Base-by-base conservation (phyloP, 1,140 invertebrate genomes). In the Aphis gossypii region DNA sequence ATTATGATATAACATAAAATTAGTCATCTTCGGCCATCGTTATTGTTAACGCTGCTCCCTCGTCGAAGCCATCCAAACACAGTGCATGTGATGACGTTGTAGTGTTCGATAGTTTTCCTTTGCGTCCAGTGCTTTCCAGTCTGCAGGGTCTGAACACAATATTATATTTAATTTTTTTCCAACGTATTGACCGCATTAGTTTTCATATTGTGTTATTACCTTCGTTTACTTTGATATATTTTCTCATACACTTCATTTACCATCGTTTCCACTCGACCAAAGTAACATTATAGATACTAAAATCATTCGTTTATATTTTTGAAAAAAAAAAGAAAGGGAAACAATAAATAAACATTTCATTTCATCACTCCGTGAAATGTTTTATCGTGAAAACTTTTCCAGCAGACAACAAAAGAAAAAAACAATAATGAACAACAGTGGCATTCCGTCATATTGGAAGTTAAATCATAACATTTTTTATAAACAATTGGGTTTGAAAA, bases 401-500 rank as follows among this genome's bases (percentile, higher is more conserved):
- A 86, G 46, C 83, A 44, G 23, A 44, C 38, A 84, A 44, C 41
- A 9, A 20, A 20, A 82, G 18, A 83, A 68, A 86, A 44, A 86
- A 86, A 84, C 38, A 25, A 84, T 41, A 84, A 84, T 41, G 21
- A 84, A 84, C 41, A 11, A 41, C 38, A 25, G 3, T 84, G 21
- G 35, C 41, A 23, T 84, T 84, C 20, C 83, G 2, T 84, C 38
- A 44, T 84, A 25, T 44, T 84, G 2, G 11, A 84, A 86, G 11
- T 86, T 44, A 86, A 86, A 86, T 46, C 20, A 46, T 44, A 86
- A 41, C 35, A 84, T 84, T 84, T 84, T 84, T 84, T 38, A 84
- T 84, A 41, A 44, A 84, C 35, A 84, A 84, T 44, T 68, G 60
- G 60, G 30, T 68, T 68, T 68, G 60, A 83, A 83, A 8, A 83